Percentiles rank a stretch among this genome's conserved stretches.
These are phyloP conservation scores for Notamacropus eugenii DNA, from an alignment of 2,797 vertebrate species.

Conservation along the genomic window DNA sequence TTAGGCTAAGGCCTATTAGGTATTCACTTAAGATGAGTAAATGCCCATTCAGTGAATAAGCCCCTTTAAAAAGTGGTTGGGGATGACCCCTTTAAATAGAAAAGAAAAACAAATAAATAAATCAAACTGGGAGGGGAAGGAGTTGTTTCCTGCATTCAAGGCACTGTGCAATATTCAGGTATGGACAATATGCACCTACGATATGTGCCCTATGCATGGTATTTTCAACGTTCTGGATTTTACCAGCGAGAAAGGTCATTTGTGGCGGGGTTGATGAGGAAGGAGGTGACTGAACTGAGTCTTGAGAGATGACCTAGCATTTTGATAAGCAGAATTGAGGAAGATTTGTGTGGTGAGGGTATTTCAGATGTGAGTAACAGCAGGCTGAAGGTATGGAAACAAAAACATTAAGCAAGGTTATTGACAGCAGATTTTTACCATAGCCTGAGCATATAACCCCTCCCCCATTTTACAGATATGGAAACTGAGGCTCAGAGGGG, in stretches of 20 bases:
- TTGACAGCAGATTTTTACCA: not conserved
- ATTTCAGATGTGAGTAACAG: not conserved
- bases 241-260: not conserved
- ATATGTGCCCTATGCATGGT: not conserved
- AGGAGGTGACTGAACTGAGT: not conserved
- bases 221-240: not conserved
- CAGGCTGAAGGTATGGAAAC: not conserved
- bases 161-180: not conserved
- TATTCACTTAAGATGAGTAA: too few relatives aligned
- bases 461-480: not conserved
- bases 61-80: too few relatives aligned
- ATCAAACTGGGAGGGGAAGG: too few relatives aligned
- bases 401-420: not conserved
- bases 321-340: not conserved
- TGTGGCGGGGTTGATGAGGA: not conserved
- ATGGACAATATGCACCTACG: not conserved
- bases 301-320: not conserved
- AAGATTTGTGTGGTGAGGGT: not conserved
- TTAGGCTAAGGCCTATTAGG: too few relatives aligned
- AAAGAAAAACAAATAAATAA: too few relatives aligned
- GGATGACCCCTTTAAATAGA: too few relatives aligned
- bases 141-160: not conserved
- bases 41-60: too few relatives aligned
- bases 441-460: not conserved
- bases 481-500: not conserved